Conservation (phyloP, 2,888 invertebrate species). For the Agrenia bidenticulata region DNA sequence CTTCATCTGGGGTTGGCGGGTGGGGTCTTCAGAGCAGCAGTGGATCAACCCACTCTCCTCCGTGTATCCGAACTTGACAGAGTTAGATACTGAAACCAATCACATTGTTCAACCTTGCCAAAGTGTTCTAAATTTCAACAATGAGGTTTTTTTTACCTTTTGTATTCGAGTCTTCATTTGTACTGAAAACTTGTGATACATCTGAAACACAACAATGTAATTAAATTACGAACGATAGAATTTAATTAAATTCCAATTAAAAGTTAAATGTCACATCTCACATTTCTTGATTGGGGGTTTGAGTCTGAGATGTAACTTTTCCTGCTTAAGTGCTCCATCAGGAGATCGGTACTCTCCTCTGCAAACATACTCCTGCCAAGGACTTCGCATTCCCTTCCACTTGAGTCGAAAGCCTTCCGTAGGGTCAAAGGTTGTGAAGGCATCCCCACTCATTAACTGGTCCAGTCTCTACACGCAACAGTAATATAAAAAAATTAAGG, state of each 20-base stretch:
- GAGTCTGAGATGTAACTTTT: constrained; percentile 39
- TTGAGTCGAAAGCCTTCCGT: constrained; percentile 40
- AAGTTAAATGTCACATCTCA: neutral
- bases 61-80: constrained; percentile 23
- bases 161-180: too few relatives aligned
- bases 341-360: constrained; percentile 13
- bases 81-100: constrained; percentile 13
- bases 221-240: too few relatives aligned
- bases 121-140: too few relatives aligned
- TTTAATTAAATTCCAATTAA: too few relatives aligned
- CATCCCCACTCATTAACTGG: constrained; percentile 25
- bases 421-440: constrained; percentile 30
- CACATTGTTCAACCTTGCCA: too few relatives aligned
- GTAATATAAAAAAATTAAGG: too few relatives aligned
- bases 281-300: constrained; percentile 22
- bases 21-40: constrained; percentile 28
- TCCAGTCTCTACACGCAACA: constrained; percentile 30
- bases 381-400: constrained; percentile 29
- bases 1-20: constrained; percentile 29
- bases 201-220: too few relatives aligned
- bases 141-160: too few relatives aligned
- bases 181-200: too few relatives aligned
- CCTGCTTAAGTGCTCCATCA: constrained; percentile 28
- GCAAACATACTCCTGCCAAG: constrained; percentile 44
- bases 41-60: constrained; percentile 25